Base-by-base conservation (phyloP, 2,797 vertebrate genomes). In the Coendou prehensilis region DNA sequence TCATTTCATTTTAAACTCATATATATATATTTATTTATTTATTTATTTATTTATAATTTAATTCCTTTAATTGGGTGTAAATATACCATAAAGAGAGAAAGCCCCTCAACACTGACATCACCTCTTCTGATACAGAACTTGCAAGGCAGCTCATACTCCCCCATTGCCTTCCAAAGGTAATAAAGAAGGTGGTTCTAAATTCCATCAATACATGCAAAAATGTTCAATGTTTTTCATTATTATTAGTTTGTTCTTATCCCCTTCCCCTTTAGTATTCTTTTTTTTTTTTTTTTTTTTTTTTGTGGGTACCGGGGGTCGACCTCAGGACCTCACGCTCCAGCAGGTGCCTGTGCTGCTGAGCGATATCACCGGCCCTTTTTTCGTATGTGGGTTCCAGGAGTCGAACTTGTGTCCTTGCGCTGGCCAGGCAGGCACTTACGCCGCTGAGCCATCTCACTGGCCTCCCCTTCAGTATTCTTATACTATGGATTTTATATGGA, bases 11-110 rank as follows among this genome's bases (percentile, higher is more conserved):
- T 85, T 56, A 89, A 89, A 14, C 3, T 33, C 67, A 78, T 89
- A 4, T 56, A 78, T 64, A 15, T 57, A 56, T 56, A 56, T 56
- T 18, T 59, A 59, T 56, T 30, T 63, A 30, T 63, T 30, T 63
- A 73, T 87, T 2, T 45, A 73, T 71, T 26, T 67, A 33, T 33
- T n/a, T 45, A 30, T 13, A n/a, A 63, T 41, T 85, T 83, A 86
- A 87, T 81, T 88, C 18, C 78, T n/a, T 85, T 67, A 94, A 61
- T 85, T 76, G 56, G 13, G 20, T 78, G 28, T 50, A 75, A 83
- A 61, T 80, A 15, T 89, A n/a, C 6, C 0, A 7, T 73, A 73
- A 71, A 22, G 23, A 57, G 14, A 63, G 17, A 64, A 75, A 89
- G 1, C 18, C 80, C 11, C 28, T 54, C 5, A 71, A 1, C 37